phyloP scores from a whole-genome alignment of 2,797 vertebrate genomes.

The Knipowitschia caucasica region DNA sequence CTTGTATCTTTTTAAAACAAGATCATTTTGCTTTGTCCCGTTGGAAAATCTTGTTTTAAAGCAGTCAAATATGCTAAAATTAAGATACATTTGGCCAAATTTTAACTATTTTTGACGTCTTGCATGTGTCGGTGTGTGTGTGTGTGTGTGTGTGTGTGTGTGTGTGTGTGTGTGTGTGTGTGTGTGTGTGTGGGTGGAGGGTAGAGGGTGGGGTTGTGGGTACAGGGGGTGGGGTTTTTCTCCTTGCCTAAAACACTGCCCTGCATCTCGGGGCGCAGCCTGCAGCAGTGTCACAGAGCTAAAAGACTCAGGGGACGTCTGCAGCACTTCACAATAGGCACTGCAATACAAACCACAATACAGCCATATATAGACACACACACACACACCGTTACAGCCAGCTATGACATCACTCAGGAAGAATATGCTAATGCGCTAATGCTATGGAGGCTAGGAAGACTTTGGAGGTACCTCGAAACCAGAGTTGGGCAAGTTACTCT shows the following conservation, averaged over 20 bases:
- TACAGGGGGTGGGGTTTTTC: conserved; percentile 63
- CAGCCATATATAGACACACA: conserved; percentile 52
- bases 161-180: conserved; percentile 50
- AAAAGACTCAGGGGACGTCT: conserved; percentile 83
- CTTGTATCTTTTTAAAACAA: no score
- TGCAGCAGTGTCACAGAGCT: conserved; percentile 83
- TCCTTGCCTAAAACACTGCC: conserved; percentile 86
- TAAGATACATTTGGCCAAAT: no score
- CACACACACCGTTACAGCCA: conserved; percentile 55
- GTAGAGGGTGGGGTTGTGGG: conserved; percentile 36
- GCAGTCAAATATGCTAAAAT: no score
- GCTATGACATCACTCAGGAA: not conserved
- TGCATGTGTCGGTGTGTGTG: conserved; percentile 48
- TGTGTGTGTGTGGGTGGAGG: conserved; percentile 32
- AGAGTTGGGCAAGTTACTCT: no score
- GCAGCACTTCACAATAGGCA: conserved; percentile 84
- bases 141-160: conserved; percentile 36
- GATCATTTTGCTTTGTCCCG: no score
- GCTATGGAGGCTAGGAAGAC: conserved; percentile 2
- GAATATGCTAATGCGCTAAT: not conserved
- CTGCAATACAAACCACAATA: conserved; percentile 79
- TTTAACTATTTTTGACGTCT: no score
- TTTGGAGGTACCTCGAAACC: not conserved
- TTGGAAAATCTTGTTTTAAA: no score
- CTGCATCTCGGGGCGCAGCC: conserved; percentile 81